These are phyloP conservation scores for Peromyscus maniculatus DNA, from an alignment of 2,113 vertebrate species.

Conservation along the genomic window DNA sequence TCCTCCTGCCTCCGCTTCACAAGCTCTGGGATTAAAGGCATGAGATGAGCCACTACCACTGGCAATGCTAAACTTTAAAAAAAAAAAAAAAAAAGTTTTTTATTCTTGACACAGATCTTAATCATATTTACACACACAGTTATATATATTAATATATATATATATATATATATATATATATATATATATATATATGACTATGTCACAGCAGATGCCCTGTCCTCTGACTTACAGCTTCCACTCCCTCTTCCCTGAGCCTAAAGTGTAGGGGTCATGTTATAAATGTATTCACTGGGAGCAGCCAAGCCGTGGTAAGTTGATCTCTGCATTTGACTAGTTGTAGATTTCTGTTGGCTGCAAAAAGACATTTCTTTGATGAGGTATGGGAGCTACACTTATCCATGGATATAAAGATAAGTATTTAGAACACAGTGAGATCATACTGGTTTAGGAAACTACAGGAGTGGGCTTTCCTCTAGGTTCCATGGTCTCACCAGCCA, in stretches of 20 bases:
- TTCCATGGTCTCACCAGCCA: neutral
- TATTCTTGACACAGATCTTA: neutral
- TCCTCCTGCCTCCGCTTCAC: too few species aligned
- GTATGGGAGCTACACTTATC: neutral
- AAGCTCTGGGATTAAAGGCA: too few species aligned
- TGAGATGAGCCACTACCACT: too few species aligned
- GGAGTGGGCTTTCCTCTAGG: neutral
- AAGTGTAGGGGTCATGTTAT: neutral
- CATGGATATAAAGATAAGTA: neutral
- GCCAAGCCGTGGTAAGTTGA: neutral
- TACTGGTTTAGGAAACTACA: neutral
- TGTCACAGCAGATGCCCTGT: neutral
- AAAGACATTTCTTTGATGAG: neutral
- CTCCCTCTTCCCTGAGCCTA: neutral
- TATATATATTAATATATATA: neutral
- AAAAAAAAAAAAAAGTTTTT: neutral
- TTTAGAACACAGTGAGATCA: neutral
- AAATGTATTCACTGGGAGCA: neutral
- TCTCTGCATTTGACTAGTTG: neutral
- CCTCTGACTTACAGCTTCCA: neutral
- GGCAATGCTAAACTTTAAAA: neutral
- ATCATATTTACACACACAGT: neutral
- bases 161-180: too few species aligned
- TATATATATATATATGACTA: neutral
- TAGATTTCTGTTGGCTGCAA: neutral